Base-by-base conservation (phyloP, 2,888 invertebrate species). In the Dusona sp. region DNA sequence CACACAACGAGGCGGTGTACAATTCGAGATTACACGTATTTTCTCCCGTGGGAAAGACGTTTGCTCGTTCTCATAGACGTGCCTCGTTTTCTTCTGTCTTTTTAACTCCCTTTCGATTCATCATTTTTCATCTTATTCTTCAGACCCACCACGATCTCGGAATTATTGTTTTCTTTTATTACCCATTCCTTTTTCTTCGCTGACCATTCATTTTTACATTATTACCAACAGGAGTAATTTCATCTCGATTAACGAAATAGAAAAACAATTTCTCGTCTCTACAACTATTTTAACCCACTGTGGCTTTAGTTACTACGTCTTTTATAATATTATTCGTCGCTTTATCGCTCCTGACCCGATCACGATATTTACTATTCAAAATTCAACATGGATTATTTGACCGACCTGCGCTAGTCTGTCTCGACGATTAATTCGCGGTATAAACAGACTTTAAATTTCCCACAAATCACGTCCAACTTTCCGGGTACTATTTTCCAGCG, bases 11-110 rank as follows among this genome's bases (percentile, higher is more conserved):
- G 65, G 77, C 79, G 70, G 80, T 84, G 84, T 79, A 84, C 83
- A 84, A 81, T 86, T 84, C 68, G 51, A 81, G 84, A 86, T 86
- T 86, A 86, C 86, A 84, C 78, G 73, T 67, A 83, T 86, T 86
- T 80, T 83, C 83, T 42, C 81, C 57, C 84, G 83, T 86, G 86
- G 86, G 84, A 86, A 86, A 78, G 84, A 84, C 78, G 80, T 48
- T 78, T 33, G 68, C 75, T 65, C 78, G 78, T 81, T 83, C 83
- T 61, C 83, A 64, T 73, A 74, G 54, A 51, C 64, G 36, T 42
- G 38, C 75, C 64, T 33, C 67, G 16, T 57, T 54, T 57, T 72
- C 61, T 25, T 38, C 22, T 48, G 19, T 29, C 61, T 61, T 61
- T 16, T 16, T 4, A 16, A 7, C 42, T 68, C 38, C 42, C 29